Base-by-base conservation (phyloP, 2,888 invertebrate genomes). In the Mechanitis messenoides region DNA sequence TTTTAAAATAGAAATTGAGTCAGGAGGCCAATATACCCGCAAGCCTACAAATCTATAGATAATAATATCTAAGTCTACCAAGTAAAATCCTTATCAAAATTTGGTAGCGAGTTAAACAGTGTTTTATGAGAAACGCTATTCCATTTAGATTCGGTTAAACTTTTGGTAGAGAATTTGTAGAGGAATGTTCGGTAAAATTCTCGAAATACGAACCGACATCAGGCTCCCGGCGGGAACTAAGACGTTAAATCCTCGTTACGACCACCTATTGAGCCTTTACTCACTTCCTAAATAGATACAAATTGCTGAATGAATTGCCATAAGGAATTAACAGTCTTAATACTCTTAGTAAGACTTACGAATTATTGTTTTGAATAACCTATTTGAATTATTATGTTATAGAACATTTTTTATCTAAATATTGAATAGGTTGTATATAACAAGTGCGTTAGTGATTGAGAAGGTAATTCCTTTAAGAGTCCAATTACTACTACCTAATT, bases 211-310 rank as follows among this genome's bases (percentile, higher is more conserved):
- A 71, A 73, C 73, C 73, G 73, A 71, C 75, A 76, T 79, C 77
- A 74, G 70, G 68, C 71, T 76, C 75, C 73, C 76, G 72, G 68
- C 68, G 72, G 77, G 75, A 81, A 87, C 77, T 83, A 80, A 87
- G 87, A 87, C 81, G 83, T 87, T 85, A 84, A 86, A 82, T 83
- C 81, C 81, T 79, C 74, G 81, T 81, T 82, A 81, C 81, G 77
- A 80, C 74, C 73, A 77, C 80, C 78, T 79, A 86, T 81, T 79
- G 80, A 81, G 80, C 79, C 74, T 76, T 77, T 74, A 71, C 77
- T 79, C 77, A 78, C 77, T 80, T 78, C 74, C 78, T 75, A 84
- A 84, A 84, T 86, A 80, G 80, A 80, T 78, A 84, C 78, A 80
- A 81, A 84, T 81, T 79, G 80, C 74, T 69, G 71, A 73, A 76